Base-by-base conservation (phyloP, 2,888 invertebrate species). In the Serrognathus titanus region DNA sequence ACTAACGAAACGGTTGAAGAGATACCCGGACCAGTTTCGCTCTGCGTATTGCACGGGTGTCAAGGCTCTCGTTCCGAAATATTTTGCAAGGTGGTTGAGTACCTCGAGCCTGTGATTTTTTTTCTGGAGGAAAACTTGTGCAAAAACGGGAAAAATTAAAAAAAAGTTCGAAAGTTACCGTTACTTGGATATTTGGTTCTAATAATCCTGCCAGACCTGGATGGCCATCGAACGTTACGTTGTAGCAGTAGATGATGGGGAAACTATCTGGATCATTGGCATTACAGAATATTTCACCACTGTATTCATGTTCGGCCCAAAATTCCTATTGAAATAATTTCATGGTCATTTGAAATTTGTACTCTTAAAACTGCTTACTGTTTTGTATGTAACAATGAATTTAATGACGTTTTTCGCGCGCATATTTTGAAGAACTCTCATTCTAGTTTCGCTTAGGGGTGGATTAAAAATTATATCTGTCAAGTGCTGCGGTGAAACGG, bases 11-110 rank as follows among this genome's bases (percentile, higher is more conserved):
- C 59, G 49, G 5, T 58, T 57, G 8, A 51, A 52, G 6, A 31
- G 24, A 49, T 63, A 48, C 48, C 63, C 11, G 45, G 54, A 40
- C 69, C 69, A 72, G n/a, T 50, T 41, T 39, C 60, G 63, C 51
- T 70, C 68, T 3, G 45, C 51, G 50, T 69, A 71, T 20, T 70
- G 62, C 9, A 66, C 49, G 10, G 72, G 71, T 11, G 65, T 11
- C 10, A 65, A 49, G 12, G 70, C 71, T 53, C 66, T 66, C 10
- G 58, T 51, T 6, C 72, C 72, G 51, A 70, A 69, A 62, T 69
- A 69, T 38, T 62, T 38, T 4, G 55, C 53, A 48, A 73, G 54
- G 48, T 72, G 67, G 35, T 59, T 35, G 36, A 73, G 57, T 43
- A 72, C 64, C 11, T 59, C 58, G 1, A 24, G 39, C 61, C 62